Base-by-base conservation (phyloP, 1,140 invertebrate genomes). In the Drosophila arizonae region DNA sequence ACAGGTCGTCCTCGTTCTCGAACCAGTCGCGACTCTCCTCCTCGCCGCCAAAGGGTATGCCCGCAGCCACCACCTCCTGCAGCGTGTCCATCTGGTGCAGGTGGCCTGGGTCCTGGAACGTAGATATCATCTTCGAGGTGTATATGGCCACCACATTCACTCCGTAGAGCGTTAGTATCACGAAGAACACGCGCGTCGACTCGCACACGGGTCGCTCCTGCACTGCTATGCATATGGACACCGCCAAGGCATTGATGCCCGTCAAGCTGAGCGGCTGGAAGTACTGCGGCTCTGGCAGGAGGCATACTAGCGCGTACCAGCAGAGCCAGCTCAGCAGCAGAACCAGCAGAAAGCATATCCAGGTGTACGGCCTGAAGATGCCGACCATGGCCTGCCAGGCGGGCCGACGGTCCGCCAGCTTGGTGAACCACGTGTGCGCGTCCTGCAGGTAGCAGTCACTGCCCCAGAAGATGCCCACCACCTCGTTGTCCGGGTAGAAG, bases 401-500 rank as follows among this genome's bases (percentile, higher is more conserved):
- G 4, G 92, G 92, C 11, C 88, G 78, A 1, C 61, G 60, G 15
- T 91, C 75, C 8, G 93, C 93, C 56, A 92, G 55, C 36, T 93
- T 92, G 3, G 92, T 91, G 39, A 92, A 93, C 93, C 93, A 94
- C 10, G 93, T 92, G 71, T 94, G 93, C 0, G 92, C 92, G 76
- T 94, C 93, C 13, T 92, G 86, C 10, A 93, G 79, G 70, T 94
- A 94, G 2, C 89, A 87, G 4, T 88, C 84, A n/a, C 92, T 92
- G 9, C 90, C 90, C 66, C 93, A 93, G 72, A 94, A 94, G 71
- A 92, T 91, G 51, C 93, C 92, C 17, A 92, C 91, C 4, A 93
- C 92, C 67, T 93, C 92, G 66, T 93, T 92, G 77, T 94, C 93
- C 17, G 93, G 93, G 85, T 92, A 94, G 64, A 92, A 93, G 33